phyloP scores from a whole-genome alignment of 2,888 invertebrate genomes.

The Gymnosoma rotundatum region DNA sequence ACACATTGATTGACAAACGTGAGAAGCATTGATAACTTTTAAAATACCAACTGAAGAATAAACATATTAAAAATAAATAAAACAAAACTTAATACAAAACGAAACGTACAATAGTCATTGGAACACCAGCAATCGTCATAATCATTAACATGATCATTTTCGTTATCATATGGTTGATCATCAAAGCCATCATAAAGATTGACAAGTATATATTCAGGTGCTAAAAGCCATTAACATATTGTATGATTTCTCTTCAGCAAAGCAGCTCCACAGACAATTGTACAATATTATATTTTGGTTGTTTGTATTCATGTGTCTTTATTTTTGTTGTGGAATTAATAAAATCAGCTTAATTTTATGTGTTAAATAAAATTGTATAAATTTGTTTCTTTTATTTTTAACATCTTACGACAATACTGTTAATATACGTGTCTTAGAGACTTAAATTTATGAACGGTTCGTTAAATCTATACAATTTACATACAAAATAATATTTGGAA shows the following conservation, averaged over 20 bases:
- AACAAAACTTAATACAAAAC: conserved; percentile 8
- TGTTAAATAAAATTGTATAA: conserved; percentile 51
- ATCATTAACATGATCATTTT: conserved; percentile 48
- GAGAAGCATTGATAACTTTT: conserved; percentile 59
- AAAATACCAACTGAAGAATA: conserved; percentile 18
- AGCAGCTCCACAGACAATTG: conserved; percentile 11
- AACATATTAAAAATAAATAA: conserved; percentile 9
- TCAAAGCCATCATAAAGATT: conserved; percentile 47
- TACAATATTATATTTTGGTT: neutral
- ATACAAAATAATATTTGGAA: too few species aligned
- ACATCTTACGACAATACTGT: too few species aligned
- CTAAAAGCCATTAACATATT: conserved; percentile 64
- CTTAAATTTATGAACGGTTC: too few species aligned
- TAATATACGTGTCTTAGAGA: too few species aligned
- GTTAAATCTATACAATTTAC: too few species aligned
- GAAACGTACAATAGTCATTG: conserved; percentile 17
- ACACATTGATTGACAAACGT: conserved; percentile 64
- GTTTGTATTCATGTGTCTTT: neutral
- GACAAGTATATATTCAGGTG: conserved; percentile 66
- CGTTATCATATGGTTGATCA: conserved; percentile 45
- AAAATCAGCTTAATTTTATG: conserved; percentile 49
- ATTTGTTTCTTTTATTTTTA: conserved; percentile 35
- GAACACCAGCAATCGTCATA: conserved; percentile 29
- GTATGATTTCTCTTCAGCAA: conserved; percentile 47
- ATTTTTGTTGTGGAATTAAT: conserved; percentile 18